Evolutionary conservation across 2,888 invertebrate species (phyloP), one percentile per base, ranked within the genome.

Genomic region (Pristionchus entomophagus): DNA sequence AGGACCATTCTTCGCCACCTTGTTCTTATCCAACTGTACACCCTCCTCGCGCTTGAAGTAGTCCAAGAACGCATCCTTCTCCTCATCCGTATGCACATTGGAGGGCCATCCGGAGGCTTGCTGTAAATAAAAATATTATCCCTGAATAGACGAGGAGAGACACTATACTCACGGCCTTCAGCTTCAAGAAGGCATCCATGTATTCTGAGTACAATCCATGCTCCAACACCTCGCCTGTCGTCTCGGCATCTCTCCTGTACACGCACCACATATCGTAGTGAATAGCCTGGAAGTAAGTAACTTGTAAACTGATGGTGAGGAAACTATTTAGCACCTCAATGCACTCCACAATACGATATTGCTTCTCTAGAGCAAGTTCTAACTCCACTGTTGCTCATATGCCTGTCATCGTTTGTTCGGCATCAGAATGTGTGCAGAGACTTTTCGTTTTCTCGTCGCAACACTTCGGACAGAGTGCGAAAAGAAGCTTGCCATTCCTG

Each of bases 31-130:
- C 17, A 87, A 14, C 6, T 10, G 41, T 2, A 87, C 84, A 22
- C 77, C 78, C 10, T 62, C 84, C n/a, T 84, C 78, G 1, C 14
- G 6, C 65, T 29, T 1, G 26, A 38, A 84, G 0, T 35, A 19
- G 32, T 12, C 62, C 19, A 35, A 22, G 56, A 26, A 84, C 6
- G 38, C 84, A 3, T 86, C 78, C 51, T 84, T 84, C 26, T 85
- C 51, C 14, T 51, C 84, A 2, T 78, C 65, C 22, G 49, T 77
- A 1, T 35, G 35, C 51, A 82, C 82, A 0, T 51, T 77, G 22
- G 14, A 17, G 4, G 87, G 87, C 86, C 86, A 87, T 10, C 87
- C 87, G 12, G 49, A 62, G 14, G 87, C 86, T 77, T 87, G 62
- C 65, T 53, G 32, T 0, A 80, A 77, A 5, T 32, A 17, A 22